Evolutionary conservation across 2,797 vertebrate species (phyloP).

Genomic region (Luscinia luscinia): DNA sequence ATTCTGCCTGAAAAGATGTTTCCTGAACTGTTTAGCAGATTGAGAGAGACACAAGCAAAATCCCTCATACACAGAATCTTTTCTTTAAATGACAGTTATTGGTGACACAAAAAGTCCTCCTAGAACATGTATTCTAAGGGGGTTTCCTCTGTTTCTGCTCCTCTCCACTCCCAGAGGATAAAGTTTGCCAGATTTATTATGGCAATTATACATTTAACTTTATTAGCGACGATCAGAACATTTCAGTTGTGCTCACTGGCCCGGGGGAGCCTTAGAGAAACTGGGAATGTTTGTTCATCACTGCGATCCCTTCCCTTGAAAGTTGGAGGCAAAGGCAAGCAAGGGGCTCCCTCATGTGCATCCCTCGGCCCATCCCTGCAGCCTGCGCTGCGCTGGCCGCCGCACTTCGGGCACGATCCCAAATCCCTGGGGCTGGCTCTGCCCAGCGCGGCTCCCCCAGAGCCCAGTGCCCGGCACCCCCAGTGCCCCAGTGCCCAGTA

Average conservation of each 20-base stretch:
- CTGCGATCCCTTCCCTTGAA: background rate
- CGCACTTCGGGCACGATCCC: rapidly evolving
- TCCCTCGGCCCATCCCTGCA: rapidly evolving
- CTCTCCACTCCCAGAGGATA: background rate
- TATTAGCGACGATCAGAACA: background rate
- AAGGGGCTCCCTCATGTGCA: rapidly evolving
- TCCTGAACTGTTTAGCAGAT: background rate
- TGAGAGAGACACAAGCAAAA: background rate
- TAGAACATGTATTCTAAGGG: background rate
- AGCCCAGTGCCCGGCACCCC: too few species aligned
- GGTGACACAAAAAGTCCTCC: background rate
- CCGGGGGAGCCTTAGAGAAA: background rate
- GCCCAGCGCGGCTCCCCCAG: too few species aligned
- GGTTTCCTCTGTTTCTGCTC: background rate
- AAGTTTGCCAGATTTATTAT: background rate
- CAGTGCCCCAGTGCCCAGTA: too few species aligned
- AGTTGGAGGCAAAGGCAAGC: background rate
- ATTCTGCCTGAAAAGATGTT: background rate
- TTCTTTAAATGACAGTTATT: background rate
- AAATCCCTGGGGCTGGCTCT: rapidly evolving
- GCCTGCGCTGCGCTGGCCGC: background rate
- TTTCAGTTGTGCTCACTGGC: background rate
- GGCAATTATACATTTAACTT: background rate
- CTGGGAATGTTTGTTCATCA: rapidly evolving
- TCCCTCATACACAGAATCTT: background rate